phyloP scores from a whole-genome alignment of 2,888 invertebrate species.

The Abscondita cerata region DNA sequence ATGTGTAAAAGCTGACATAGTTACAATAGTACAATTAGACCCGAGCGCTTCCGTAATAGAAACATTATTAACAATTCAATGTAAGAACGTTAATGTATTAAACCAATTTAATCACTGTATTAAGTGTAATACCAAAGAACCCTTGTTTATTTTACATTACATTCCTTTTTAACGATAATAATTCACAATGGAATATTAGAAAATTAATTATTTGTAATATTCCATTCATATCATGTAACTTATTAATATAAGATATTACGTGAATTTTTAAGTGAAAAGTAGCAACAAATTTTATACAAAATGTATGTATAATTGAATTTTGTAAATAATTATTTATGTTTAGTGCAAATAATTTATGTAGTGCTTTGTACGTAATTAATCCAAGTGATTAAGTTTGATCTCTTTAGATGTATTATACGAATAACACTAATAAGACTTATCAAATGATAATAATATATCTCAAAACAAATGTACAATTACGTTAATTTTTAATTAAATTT shows the following conservation, averaged over 20 bases:
- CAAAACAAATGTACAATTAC: conserved; percentile 27
- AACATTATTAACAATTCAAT: no score
- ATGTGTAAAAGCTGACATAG: no score
- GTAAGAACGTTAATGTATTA: no score
- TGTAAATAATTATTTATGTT: conserved; percentile 30
- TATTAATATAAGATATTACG: no score
- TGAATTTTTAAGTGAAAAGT: neutral
- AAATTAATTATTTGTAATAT: neutral
- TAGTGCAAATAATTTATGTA: conserved; percentile 33
- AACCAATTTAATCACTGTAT: no score
- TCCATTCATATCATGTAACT: neutral
- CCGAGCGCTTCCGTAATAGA: no score
- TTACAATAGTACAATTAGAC: no score
- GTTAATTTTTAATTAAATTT: conserved; percentile 32
- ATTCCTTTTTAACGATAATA: no score
- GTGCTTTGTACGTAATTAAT: conserved; percentile 29
- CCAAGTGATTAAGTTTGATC: conserved; percentile 32
- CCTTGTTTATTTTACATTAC: no score
- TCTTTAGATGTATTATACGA: conserved; percentile 30
- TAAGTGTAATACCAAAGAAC: no score
- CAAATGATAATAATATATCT: conserved; percentile 34
- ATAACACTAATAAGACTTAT: conserved; percentile 34
- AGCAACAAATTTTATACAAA: conserved; percentile 26
- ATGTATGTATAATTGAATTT: conserved; percentile 26
- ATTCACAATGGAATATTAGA: no score